Base-by-base conservation (phyloP, 2,113 vertebrate species). In the Tychaedon coryphoeus region DNA sequence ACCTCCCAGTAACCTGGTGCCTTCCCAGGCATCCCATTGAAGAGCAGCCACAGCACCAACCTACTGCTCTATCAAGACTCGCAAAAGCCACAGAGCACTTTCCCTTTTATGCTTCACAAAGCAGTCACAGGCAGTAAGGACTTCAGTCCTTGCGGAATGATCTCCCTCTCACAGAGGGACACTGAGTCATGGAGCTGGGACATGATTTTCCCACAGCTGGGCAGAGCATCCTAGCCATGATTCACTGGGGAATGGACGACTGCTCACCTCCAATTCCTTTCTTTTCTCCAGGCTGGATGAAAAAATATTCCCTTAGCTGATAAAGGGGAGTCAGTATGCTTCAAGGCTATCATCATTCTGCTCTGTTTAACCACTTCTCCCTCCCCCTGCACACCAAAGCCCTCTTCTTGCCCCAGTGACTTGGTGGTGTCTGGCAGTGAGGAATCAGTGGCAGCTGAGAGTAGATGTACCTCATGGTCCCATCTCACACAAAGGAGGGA, bases 71-170 rank as follows among this genome's bases (percentile, higher is more conserved):
- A 2, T 12, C 0, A 4, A 66, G 34, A 40, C 10, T 38, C 36
- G 14, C 0, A 0, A 43, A 78, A 48, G 13, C 25, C 40, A 5
- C 29, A 60, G 16, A 47, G 14, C 54, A 61, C 13, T 0, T 1
- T 57, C 15, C 11, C 38, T 88, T 76, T 66, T 62, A 33, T 0
- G 2, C 31, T 34, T 8, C 14, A 72, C 51, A 75, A 34, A 56
- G 17, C 14, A 33, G 36, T 20, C 48, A 71, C 47, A 78, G 5
- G 25, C 60, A 66, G 26, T 10, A 36, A 91, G 51, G 43, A 34
- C 22, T 54, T 73, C 64, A 66, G 42, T 20, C 73, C 28, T 8
- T 16, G 15, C 4, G 10, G 14, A 78, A 50, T 9, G 3, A n/a
- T 65, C 9, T 86, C 34, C 51, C 53, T 90, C 51, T 88, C 14